Evolutionary conservation across 2,113 vertebrate species (phyloP).

Genomic region (Phrynosoma blainvillii): DNA sequence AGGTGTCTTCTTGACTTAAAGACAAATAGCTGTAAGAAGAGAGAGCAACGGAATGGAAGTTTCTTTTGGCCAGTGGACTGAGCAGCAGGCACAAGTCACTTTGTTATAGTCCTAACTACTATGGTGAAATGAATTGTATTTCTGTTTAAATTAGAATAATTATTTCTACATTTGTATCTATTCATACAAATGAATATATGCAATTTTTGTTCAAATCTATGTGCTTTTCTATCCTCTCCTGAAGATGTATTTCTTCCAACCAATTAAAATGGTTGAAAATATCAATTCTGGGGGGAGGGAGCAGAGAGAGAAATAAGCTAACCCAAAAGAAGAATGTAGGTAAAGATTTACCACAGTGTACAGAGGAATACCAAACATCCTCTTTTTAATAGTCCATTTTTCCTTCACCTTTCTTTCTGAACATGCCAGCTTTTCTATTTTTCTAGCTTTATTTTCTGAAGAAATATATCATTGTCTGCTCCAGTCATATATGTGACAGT

Average conservation of each 20-base stretch:
- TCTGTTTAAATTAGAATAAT: neutral
- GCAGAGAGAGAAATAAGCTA: neutral
- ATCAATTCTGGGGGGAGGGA: neutral
- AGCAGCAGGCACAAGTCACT: neutral
- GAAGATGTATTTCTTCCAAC: no score
- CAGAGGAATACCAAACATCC: neutral
- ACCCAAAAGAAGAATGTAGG: no score
- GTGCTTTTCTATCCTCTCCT: neutral
- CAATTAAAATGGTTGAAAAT: neutral
- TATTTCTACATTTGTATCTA: neutral
- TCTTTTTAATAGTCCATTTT: neutral
- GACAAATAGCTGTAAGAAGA: neutral
- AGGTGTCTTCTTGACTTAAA: neutral
- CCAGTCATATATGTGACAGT: neutral
- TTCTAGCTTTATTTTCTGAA: constrained; percentile 16
- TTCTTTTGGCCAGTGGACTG: neutral
- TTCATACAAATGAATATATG: neutral
- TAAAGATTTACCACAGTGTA: neutral
- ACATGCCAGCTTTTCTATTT: neutral
- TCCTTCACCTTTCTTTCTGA: neutral
- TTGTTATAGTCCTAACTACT: neutral
- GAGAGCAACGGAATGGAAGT: neutral
- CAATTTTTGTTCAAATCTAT: neutral
- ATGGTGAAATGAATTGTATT: neutral
- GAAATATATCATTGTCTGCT: neutral